Percentiles rank a stretch among this genome's conserved stretches.
These are phyloP conservation scores for Merops nubicus DNA, from an alignment of 2,113 vertebrate genomes.

Conservation along the genomic window DNA sequence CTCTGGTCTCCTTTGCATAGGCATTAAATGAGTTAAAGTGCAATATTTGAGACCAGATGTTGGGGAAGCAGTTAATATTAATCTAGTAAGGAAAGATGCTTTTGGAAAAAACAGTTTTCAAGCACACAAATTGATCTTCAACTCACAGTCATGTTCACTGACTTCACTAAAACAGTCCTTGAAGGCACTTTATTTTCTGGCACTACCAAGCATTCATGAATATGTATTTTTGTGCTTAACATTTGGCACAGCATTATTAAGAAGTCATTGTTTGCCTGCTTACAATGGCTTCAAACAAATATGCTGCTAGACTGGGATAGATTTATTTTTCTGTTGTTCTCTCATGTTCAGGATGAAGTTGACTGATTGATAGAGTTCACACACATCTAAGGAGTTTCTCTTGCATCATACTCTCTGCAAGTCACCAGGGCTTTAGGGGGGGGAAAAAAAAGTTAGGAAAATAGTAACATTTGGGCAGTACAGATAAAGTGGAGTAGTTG, in stretches of 20 bases:
- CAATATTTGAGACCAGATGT: neutral
- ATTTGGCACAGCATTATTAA: neutral
- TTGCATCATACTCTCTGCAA: neutral
- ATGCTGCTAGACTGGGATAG: neutral
- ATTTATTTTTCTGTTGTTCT: neutral
- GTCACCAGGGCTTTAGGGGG: neutral
- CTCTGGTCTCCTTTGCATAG: neutral
- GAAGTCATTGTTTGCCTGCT: conserved; percentile 20
- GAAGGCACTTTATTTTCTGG: neutral
- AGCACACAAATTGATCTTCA: neutral
- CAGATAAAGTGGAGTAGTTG: neutral
- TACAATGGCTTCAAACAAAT: neutral
- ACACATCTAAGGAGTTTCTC: neutral
- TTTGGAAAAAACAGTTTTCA: neutral
- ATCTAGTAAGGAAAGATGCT: neutral
- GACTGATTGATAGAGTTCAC: neutral
- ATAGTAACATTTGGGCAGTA: neutral
- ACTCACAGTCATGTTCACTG: neutral
- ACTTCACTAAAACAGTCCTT: neutral
- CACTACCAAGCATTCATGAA: neutral
- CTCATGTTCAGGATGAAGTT: neutral
- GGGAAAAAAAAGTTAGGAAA: neutral
- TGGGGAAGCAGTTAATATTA: neutral
- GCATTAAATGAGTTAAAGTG: neutral
- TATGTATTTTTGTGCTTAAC: neutral